Base-by-base conservation (phyloP, 1,140 invertebrate genomes). In the Ceratosolen fusciceps region DNA sequence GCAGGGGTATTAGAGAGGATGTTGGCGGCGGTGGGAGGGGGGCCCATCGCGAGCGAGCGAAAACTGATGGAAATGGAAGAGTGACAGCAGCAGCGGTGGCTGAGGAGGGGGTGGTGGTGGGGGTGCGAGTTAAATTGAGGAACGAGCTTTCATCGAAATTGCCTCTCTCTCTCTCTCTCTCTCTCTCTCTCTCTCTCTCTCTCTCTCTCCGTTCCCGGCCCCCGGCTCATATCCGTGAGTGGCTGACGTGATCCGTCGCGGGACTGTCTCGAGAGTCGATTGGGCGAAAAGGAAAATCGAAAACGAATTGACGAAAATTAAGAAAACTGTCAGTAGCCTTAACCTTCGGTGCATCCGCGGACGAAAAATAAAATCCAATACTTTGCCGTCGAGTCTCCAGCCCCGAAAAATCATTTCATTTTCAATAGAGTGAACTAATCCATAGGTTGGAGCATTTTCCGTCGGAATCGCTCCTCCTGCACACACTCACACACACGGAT, bases 321-420 rank as follows among this genome's bases (percentile, higher is more conserved):
- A 83, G 80, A 81, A 83, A 81, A 77, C 78, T 80, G 82, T 83
- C 82, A 81, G 24, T 62, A 54, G 65, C 82, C 73, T 47, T 49
- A 54, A 56, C 37, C 34, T 8, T 29, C 52, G 52, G 52, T 62
- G 24, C n/a, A 14, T 52, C 68, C n/a, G 60, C 49, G 37, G 31
- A 70, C n/a, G n/a, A n/a, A n/a, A n/a, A n/a, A 68, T 52, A 82
- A 80, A 82, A 82, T 80, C 75, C 79, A 80, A 82, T 82, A 78
- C 52, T 62, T 26, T 5, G n/a, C n/a, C n/a, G n/a, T n/a, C n/a
- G n/a, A n/a, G n/a, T n/a, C n/a, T n/a, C n/a, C n/a, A n/a, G n/a
- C n/a, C n/a, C n/a, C n/a, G n/a, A n/a, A 52, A 70, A 70, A 49
- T 29, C 49, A 49, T 49, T 49, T 70, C 24, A 19, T 8, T n/a